Percentiles rank a stretch among this genome's conserved stretches.
Conservation (phyloP, 2,888 invertebrate species). For the Nomada ferruginata region DNA sequence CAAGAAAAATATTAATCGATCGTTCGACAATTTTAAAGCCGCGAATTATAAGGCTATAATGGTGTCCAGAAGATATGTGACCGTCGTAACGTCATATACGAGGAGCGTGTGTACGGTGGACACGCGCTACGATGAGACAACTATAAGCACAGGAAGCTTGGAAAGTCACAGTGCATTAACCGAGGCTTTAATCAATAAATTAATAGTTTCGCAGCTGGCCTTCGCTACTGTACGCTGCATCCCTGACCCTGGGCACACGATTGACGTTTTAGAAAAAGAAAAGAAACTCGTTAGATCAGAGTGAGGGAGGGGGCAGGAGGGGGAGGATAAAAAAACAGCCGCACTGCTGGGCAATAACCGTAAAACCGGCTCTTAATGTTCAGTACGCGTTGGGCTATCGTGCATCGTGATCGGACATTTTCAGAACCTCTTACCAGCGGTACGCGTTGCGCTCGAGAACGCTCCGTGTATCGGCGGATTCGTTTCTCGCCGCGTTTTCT, state of each 20-base stretch:
- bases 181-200: constrained; percentile 71
- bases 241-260: constrained; percentile 67
- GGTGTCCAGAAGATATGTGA: neutral
- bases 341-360: constrained; percentile 70
- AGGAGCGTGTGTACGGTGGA: constrained; percentile 20
- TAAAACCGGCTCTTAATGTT: constrained; percentile 78
- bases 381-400: constrained; percentile 72
- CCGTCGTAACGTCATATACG: neutral
- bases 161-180: constrained; percentile 62
- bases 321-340: constrained; percentile 51
- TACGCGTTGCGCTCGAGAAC: constrained; percentile 31
- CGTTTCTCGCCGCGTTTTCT: constrained; percentile 45
- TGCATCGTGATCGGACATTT: constrained; percentile 73
- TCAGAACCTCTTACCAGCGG: constrained; percentile 71
- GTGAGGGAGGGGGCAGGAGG: neutral
- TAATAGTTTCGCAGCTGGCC: constrained; percentile 64
- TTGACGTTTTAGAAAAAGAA: constrained; percentile 35
- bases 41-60: constrained; percentile 52
- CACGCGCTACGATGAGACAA: constrained; percentile 48
- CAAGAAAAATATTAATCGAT: constrained; percentile 40
- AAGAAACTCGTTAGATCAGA: neutral
- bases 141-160: constrained; percentile 65
- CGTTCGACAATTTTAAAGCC: constrained; percentile 41
- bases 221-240: constrained; percentile 71
- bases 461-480: constrained; percentile 47